Conservation (phyloP, 30 jellyfish, hydroid and myxozoan species). For the Turritopsis dohrnii region DNA sequence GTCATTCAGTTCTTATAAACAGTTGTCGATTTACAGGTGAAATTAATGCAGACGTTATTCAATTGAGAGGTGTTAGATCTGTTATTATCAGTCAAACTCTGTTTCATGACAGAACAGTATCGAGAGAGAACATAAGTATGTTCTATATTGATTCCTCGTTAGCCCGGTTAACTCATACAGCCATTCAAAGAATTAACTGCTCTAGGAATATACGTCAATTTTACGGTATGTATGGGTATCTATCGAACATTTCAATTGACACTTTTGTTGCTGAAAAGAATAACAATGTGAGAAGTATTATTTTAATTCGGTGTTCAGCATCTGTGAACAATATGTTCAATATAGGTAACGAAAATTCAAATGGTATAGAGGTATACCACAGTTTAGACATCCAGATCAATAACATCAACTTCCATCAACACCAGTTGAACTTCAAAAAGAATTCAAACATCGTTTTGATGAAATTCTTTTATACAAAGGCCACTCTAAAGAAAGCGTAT, state of each 20-base stretch:
- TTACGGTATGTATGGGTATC: background rate
- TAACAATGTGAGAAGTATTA: background rate
- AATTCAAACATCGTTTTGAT: background rate
- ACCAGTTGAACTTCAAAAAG: too few species aligned
- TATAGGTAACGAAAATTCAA: background rate
- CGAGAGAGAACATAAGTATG: background rate
- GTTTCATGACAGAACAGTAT: background rate
- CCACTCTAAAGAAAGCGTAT: background rate
- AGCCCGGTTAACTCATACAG: background rate
- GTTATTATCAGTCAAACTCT: background rate
- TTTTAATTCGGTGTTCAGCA: background rate
- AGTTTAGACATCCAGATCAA: background rate
- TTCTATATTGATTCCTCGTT: background rate
- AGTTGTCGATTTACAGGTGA: background rate
- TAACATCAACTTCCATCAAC: background rate
- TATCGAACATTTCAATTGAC: background rate
- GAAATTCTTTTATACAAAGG: background rate
- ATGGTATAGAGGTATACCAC: background rate
- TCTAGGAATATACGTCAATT: background rate
- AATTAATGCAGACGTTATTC: background rate
- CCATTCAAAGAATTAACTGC: background rate
- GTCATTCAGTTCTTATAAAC: background rate
- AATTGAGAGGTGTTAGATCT: background rate
- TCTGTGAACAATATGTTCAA: background rate
- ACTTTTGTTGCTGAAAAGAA: background rate